Conservation (phyloP, 2,888 invertebrate genomes). For the Fragum fragum region DNA sequence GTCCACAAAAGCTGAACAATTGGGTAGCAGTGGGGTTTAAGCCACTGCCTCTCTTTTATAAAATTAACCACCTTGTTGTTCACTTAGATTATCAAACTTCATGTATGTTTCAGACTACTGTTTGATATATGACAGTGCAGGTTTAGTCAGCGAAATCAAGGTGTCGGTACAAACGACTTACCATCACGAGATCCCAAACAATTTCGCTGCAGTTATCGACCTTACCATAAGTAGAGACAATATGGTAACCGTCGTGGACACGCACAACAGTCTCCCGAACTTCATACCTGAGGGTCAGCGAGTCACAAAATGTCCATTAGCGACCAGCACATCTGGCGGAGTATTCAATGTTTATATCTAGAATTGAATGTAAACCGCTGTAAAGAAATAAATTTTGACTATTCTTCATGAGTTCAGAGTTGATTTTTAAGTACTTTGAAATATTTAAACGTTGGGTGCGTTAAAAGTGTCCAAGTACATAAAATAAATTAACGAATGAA, state of each 20-base stretch:
- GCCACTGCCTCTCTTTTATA: too few species aligned
- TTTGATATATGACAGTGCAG: conserved; percentile 8
- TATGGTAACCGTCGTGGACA: conserved; percentile 49
- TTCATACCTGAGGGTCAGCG: conserved; percentile 24
- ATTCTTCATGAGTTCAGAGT: too few species aligned
- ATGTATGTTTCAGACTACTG: conserved; percentile 50
- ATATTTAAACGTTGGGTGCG: too few species aligned
- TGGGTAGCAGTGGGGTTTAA: too few species aligned
- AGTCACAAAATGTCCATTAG: conserved; percentile 35
- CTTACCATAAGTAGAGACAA: conserved; percentile 35
- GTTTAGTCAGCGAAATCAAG: background rate
- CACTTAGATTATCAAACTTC: too few species aligned
- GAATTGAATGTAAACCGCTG: too few species aligned
- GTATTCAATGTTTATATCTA: conserved; percentile 34
- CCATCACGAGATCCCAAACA: conserved; percentile 26
- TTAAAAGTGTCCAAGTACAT: too few species aligned
- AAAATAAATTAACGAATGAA: too few species aligned
- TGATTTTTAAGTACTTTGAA: too few species aligned
- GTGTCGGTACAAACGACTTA: conserved; percentile 34
- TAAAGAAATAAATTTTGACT: too few species aligned
- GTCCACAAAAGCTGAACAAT: too few species aligned
- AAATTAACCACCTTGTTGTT: too few species aligned
- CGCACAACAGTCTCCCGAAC: conserved; percentile 27
- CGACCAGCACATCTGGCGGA: conserved; percentile 42
- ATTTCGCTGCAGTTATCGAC: conserved; percentile 51